These are phyloP conservation scores for Bombus balteatus DNA, from an alignment of 1,140 invertebrate genomes.

Conservation along the genomic window DNA sequence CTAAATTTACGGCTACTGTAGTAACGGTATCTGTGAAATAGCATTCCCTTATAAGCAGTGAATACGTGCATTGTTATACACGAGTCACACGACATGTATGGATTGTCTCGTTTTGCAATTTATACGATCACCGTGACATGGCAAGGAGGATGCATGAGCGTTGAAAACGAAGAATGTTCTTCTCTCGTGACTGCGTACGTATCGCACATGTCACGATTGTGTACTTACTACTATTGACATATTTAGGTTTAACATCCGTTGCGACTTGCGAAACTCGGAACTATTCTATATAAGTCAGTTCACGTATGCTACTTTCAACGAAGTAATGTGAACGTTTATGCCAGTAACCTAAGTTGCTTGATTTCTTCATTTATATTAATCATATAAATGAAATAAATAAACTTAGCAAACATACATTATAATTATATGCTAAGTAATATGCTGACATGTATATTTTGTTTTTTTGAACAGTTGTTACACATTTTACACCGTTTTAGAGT, in stretches of 20 bases:
- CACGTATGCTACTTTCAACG: not conserved
- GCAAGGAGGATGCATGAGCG: not conserved
- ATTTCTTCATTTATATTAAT: not conserved
- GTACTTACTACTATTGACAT: not conserved
- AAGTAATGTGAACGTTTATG: not conserved
- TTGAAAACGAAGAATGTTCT: not conserved
- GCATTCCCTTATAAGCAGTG: not conserved
- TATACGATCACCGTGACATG: not conserved
- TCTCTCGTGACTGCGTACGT: not conserved
- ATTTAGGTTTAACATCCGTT: slow-evolving; percentile 8
- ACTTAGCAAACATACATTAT: too few species aligned
- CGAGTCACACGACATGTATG: not conserved
- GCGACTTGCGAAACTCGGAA: not conserved
- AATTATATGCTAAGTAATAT: too few species aligned
- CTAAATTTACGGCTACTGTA: not conserved
- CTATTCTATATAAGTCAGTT: not conserved
- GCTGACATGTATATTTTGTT: too few species aligned
- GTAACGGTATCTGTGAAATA: not conserved
- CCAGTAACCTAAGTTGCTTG: not conserved
- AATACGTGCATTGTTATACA: not conserved
- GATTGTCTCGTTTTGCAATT: slow-evolving; percentile 1
- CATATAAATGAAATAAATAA: too few species aligned
- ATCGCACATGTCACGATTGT: not conserved
- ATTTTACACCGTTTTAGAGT: too few species aligned
- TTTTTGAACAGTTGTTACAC: too few species aligned